These are phyloP conservation scores for Macroramphosus scolopax DNA, from an alignment of 2,797 vertebrate genomes.

Conservation along the genomic window DNA sequence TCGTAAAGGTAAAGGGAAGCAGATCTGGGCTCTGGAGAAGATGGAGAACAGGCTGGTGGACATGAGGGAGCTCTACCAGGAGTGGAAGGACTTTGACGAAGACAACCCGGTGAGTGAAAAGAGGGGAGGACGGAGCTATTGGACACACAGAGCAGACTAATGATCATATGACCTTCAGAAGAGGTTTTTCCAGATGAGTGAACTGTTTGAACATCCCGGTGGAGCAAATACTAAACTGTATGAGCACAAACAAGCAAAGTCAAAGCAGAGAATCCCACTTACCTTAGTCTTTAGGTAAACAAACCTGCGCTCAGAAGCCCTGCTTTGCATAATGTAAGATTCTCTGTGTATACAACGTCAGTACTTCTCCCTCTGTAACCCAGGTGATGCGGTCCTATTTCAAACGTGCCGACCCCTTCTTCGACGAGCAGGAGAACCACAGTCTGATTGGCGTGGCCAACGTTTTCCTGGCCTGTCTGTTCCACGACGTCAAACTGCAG, in stretches of 20 bases:
- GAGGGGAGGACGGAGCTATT: background rate
- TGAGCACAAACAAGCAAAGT: no score
- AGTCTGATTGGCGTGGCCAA: slow-evolving; percentile 96
- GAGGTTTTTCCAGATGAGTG: background rate
- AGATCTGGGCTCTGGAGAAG: slow-evolving; percentile 98
- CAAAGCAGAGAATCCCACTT: no score
- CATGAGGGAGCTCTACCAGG: slow-evolving; percentile 97
- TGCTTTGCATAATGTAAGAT: no score
- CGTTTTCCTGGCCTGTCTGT: slow-evolving; percentile 92
- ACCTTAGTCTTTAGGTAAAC: no score
- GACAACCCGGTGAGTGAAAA: slow-evolving; percentile 82
- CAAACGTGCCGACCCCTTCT: slow-evolving; percentile 92
- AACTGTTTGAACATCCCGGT: no score
- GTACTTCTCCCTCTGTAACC: no score
- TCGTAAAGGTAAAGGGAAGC: slow-evolving; percentile 91
- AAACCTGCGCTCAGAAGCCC: no score
- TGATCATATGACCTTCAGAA: background rate
- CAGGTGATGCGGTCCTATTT: slow-evolving; percentile 90
- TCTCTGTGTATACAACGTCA: no score
- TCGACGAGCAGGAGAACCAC: slow-evolving; percentile 94
- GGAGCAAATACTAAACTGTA: no score
- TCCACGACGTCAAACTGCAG: slow-evolving; percentile 91
- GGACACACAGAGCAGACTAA: background rate
- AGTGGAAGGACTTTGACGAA: slow-evolving; percentile 93
- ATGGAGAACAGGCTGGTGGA: slow-evolving; percentile 95